Percentiles rank a stretch among this genome's conserved stretches.
phyloP scores from a whole-genome alignment of 2,113 vertebrate genomes.

The Percopsis transmontana region DNA sequence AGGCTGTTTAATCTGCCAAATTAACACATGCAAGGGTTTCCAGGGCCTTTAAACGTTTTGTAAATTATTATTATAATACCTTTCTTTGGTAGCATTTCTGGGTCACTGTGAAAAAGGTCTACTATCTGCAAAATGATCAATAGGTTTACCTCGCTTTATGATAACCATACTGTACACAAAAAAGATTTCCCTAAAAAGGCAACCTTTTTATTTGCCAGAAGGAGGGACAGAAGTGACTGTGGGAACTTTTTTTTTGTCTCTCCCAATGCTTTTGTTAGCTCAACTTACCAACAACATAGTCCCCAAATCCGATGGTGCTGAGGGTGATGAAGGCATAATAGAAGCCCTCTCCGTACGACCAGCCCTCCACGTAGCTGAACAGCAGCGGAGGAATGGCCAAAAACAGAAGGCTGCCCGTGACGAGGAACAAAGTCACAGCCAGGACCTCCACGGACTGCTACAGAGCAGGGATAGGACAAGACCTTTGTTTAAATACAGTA shows the following conservation, averaged over 20 bases:
- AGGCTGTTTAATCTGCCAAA: too few species aligned
- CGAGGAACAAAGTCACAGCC: constrained; percentile 79
- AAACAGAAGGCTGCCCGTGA: constrained; percentile 82
- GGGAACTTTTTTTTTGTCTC: constrained; percentile 4
- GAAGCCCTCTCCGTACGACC: constrained; percentile 87
- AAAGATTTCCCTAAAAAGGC: too few species aligned
- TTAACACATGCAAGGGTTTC: too few species aligned
- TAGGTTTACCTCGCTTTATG: too few species aligned
- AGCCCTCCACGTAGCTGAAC: constrained; percentile 90
- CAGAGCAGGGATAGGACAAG: constrained; percentile 17
- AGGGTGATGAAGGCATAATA: constrained; percentile 94
- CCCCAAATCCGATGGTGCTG: constrained; percentile 92
- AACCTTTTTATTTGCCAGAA: neutral
- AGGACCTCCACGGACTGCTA: constrained; percentile 81
- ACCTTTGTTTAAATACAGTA: neutral
- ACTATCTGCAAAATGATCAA: too few species aligned
- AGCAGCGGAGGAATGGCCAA: constrained; percentile 86
- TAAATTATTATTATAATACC: too few species aligned
- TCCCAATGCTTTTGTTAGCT: constrained; percentile 24
- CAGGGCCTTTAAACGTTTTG: too few species aligned
- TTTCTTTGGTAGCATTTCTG: too few species aligned
- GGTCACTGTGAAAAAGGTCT: too few species aligned
- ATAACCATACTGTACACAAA: too few species aligned
- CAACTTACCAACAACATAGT: constrained; percentile 87
- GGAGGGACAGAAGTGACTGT: neutral